Evolutionary conservation across 2,888 invertebrate species (phyloP), one percentile per base, ranked within the genome.

Genomic region (Neocrepidodera transversa): DNA sequence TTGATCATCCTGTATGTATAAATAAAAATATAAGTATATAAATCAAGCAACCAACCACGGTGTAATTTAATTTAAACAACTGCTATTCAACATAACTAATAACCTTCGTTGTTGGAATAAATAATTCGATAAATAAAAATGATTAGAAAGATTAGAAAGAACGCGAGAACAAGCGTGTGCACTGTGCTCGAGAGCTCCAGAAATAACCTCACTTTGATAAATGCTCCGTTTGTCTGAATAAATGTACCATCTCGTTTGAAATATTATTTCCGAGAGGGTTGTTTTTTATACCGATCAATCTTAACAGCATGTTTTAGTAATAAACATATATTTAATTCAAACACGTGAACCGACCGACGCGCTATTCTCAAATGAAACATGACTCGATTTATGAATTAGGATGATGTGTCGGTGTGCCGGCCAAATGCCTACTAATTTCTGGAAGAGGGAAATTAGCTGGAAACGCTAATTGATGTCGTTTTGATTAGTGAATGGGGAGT

Each of bases 241-340:
- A 74, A 74, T 74, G 74, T 74, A 67, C 64, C 74, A 71, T 72
- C 72, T 68, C 71, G 68, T 64, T 69, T 75, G 75, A 75, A 74
- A 73, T 74, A 75, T 74, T 70, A 74, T 74, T 74, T 74, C 74
- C 74, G 75, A 74, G 74, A 63, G 71, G 72, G 71, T 70, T 72
- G 69, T 71, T 71, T 72, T 73, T 71, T 58, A 66, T 54, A 50
- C 59, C 66, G 66, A 74, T 74, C 71, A 67, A 72, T 73, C 72
- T 74, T 68, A 60, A 65, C 65, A 65, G 66, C 71, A 71, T 70
- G 70, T 71, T 70, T 68, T 70, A 59, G 71, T 71, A 72, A 71
- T 73, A 74, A 72, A 73, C 70, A 65, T 72, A 71, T 68, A 68
- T 70, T 68, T 70, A 67, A 69, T 67, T 67, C 68, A 62, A 67